Evolutionary conservation across 2,888 invertebrate genomes (phyloP).

Genomic region (Watsonalla binaria): DNA sequence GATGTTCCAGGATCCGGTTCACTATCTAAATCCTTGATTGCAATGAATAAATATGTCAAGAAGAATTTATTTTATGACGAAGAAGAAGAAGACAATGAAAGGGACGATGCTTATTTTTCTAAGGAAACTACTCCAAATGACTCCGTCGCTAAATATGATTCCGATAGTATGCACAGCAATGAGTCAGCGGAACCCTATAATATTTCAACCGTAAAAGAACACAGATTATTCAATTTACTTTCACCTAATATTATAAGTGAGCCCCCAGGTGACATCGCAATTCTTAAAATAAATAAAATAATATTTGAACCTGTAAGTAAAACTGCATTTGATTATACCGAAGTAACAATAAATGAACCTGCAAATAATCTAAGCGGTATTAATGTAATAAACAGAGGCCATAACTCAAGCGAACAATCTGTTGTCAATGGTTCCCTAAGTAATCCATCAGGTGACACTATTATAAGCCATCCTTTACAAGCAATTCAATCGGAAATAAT

Average conservation of each 20-base stretch:
- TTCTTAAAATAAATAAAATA: conserved; percentile 2
- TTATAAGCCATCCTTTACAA: neutral
- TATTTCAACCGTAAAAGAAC: conserved; percentile 8
- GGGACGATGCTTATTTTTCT: conserved; percentile 62
- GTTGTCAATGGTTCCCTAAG: neutral
- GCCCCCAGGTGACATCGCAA: neutral
- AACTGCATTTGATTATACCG: neutral
- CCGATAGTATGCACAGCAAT: conserved; percentile 53
- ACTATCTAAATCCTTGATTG: conserved; percentile 59
- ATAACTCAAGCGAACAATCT: neutral
- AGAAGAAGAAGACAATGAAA: conserved; percentile 31
- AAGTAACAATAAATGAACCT: conserved; percentile 4
- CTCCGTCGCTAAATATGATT: conserved; percentile 55
- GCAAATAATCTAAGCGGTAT: neutral
- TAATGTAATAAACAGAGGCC: neutral
- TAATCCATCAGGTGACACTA: neutral
- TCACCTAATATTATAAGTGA: conserved; percentile 3
- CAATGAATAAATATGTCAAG: conserved; percentile 66
- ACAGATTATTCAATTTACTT: conserved; percentile 7
- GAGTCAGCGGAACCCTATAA: conserved; percentile 31
- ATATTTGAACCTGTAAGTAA: neutral
- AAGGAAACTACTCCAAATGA: conserved; percentile 68
- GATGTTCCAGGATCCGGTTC: conserved; percentile 58
- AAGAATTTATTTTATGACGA: conserved; percentile 65
- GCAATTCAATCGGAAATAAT: neutral